Conservation (phyloP, 2,888 invertebrate genomes). For the Rutpela maculata region DNA sequence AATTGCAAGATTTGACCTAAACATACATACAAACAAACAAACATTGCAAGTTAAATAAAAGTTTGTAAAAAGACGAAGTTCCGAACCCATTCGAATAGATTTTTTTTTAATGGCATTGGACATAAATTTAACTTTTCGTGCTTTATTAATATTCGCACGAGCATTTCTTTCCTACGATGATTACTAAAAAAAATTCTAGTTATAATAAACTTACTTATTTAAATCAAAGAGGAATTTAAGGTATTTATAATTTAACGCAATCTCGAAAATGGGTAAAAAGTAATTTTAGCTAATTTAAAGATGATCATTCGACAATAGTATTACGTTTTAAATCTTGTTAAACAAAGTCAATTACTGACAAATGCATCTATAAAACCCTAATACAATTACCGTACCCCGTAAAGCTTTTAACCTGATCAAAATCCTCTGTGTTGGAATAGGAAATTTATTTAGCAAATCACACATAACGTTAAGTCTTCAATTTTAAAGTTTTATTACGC, state of each 20-base stretch:
- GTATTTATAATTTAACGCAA: neutral
- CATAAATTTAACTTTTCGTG: too few species aligned
- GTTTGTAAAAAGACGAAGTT: too few species aligned
- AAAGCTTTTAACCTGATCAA: constrained; percentile 4
- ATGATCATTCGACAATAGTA: neutral
- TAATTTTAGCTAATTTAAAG: neutral
- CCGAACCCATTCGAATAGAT: too few species aligned
- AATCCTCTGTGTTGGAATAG: neutral
- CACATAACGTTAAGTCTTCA: constrained; percentile 9
- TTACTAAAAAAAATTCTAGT: too few species aligned
- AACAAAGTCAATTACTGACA: constrained; percentile 2
- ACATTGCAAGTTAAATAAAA: too few species aligned
- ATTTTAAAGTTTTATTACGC: constrained; percentile 29
- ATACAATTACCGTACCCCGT: neutral
- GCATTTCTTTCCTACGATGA: too few species aligned
- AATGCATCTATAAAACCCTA: neutral
- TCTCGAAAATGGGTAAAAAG: neutral
- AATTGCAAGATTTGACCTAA: too few species aligned
- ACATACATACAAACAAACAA: too few species aligned
- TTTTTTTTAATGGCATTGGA: too few species aligned
- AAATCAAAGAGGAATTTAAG: too few species aligned
- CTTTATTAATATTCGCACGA: too few species aligned
- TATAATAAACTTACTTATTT: too few species aligned
- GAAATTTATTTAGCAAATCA: constrained; percentile 7
- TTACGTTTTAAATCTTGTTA: neutral